Conservation (phyloP, 2,888 invertebrate genomes). For the Luperina nickerlii region DNA sequence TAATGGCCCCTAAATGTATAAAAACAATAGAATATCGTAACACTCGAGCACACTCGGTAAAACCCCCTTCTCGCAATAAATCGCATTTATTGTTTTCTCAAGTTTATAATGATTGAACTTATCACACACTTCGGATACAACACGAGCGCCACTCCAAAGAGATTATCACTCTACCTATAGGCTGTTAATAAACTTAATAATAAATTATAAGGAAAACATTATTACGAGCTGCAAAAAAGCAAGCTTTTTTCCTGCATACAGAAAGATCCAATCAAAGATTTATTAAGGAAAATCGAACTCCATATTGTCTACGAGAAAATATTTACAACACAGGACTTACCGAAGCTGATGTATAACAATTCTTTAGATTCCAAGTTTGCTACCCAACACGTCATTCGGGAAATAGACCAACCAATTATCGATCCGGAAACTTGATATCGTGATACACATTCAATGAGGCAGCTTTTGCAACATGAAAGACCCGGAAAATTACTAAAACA, state of each 20-base stretch:
- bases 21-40: conserved; percentile 6
- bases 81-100: not conserved
- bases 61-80: not conserved
- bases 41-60: not conserved
- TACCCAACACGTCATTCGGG: conserved; percentile 1
- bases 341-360: not conserved
- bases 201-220: not conserved
- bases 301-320: not conserved
- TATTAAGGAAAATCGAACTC: conserved; percentile 15
- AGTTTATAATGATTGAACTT: conserved; percentile 1
- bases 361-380: not conserved
- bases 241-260: not conserved
- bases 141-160: not conserved
- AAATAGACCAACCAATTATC: conserved; percentile 36
- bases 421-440: conserved; percentile 42
- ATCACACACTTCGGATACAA: not conserved
- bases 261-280: not conserved
- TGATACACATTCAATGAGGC: conserved; percentile 24
- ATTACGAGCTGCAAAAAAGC: not conserved
- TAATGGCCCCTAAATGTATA: not conserved
- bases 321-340: conserved; percentile 4
- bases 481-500: conserved; percentile 61
- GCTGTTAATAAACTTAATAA: not conserved
- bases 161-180: not conserved
- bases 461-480: conserved; percentile 48